A percentile compares a stretch with the other conserved stretches of the same genome.
Conservation (phyloP, 30 jellyfish, hydroid and myxozoan genomes). For the Turritopsis dohrnii region DNA sequence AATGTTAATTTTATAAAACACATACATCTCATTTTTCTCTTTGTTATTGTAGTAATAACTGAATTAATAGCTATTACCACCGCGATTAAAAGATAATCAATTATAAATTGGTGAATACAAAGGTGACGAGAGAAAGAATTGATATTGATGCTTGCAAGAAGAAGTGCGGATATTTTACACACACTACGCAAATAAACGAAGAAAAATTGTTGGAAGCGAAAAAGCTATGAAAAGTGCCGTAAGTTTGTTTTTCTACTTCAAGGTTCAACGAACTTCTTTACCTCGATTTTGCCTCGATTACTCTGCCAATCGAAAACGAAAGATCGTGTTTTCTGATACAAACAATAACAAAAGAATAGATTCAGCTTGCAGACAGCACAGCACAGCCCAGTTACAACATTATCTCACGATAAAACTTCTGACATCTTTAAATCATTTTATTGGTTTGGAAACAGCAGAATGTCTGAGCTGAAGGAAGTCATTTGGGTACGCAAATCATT, state of each 20-base stretch:
- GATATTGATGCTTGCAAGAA: neutral
- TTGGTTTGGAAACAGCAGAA: neutral
- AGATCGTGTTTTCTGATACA: neutral
- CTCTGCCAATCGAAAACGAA: neutral
- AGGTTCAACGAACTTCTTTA: neutral
- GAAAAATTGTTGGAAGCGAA: too few relatives aligned
- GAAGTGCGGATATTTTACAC: too few relatives aligned
- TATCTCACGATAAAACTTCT: too few relatives aligned
- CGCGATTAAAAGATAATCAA: neutral
- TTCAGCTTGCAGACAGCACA: too few relatives aligned
- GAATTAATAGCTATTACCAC: neutral
- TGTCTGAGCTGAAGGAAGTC: conserved; percentile 24
- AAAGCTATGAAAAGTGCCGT: neutral
- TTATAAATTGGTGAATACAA: neutral
- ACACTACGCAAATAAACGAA: too few relatives aligned
- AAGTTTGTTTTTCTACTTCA: neutral
- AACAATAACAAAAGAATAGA: neutral
- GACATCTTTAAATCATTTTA: neutral
- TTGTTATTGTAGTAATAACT: neutral
- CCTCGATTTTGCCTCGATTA: neutral
- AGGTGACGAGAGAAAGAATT: neutral
- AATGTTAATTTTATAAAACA: neutral
- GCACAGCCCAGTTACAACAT: too few relatives aligned
- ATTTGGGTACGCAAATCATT: conserved; percentile 21
- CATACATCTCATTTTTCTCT: neutral